These are phyloP conservation scores for Bostrychus sinensis DNA, from an alignment of 2,113 vertebrate genomes.

Conservation along the genomic window DNA sequence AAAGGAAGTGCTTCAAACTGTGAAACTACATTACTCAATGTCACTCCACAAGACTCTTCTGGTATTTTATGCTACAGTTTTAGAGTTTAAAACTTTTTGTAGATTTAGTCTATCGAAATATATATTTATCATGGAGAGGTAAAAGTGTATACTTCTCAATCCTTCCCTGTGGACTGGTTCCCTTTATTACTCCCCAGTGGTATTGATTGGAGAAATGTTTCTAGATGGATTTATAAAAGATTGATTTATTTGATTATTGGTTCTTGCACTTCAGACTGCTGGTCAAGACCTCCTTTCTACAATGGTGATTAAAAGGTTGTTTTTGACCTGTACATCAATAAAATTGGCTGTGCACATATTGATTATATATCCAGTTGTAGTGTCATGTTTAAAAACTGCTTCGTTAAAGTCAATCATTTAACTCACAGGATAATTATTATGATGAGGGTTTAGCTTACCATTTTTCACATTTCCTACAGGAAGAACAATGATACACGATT, in stretches of 20 bases:
- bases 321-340: constrained; percentile 90
- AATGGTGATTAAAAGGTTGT: constrained; percentile 80
- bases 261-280: constrained; percentile 57
- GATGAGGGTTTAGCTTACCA: background rate
- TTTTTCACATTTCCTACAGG: background rate
- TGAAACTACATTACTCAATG: constrained; percentile 46
- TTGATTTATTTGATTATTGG: constrained; percentile 40
- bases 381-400: constrained; percentile 12
- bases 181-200: constrained; percentile 50
- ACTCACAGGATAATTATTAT: background rate
- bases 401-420: background rate
- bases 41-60: constrained; percentile 49
- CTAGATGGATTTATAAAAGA: constrained; percentile 32
- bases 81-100: constrained; percentile 62
- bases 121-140: constrained; percentile 74
- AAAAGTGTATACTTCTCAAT: constrained; percentile 77
- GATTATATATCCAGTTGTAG: constrained; percentile 30
- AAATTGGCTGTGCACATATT: constrained; percentile 85
- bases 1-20: constrained; percentile 46
- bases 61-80: constrained; percentile 54
- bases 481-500: no score
- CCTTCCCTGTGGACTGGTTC: constrained; percentile 82
- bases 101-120: constrained; percentile 61
- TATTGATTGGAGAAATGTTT: constrained; percentile 42
- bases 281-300: constrained; percentile 60